Base-by-base conservation (phyloP, 2,797 vertebrate species). In the Sebastes jordani region DNA sequence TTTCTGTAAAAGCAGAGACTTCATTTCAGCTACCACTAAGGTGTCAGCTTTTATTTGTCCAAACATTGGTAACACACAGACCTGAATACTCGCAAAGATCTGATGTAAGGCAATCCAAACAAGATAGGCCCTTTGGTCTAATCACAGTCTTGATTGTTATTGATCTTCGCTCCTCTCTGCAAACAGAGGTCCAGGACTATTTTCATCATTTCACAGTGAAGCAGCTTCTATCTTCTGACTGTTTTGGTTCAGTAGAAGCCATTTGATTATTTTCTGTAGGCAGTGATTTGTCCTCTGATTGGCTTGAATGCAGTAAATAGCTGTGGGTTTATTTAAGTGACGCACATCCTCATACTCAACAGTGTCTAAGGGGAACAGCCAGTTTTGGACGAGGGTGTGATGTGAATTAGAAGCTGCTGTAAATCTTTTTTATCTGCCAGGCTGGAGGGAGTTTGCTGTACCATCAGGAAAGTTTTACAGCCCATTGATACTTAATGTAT, bases 111-210 rank as follows among this genome's bases (percentile, higher is more conserved):
- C 81, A 78, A 61, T 78, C n/a, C 78, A 80, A 83, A 82, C 74
- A 86, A 78, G 74, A 82, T 27, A 22, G 74, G 25, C 79, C 25
- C 29, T 64, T 77, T 80, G 34, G 23, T 87, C 69, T 73, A 78
- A 88, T 86, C 82, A 80, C 23, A 63, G 56, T 38, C 72, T 34
- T 76, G 83, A 86, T 86, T 85, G 67, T 71, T 91, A 87, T 87
- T 72, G 86, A 91, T 86, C 77, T 59, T 61, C 77, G 52, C 68
- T 85, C 38, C 74, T 56, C 60, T 84, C 74, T 61, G 66, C 76
- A 87, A 86, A 81, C 69, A 74, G 25, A 67, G 32, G 11, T 80
- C 76, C 55, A 58, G 38, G 52, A 76, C 70, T 62, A 78, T 71
- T 89, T 79, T 76, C 75, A 76, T 85, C 67, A 82, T 83, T 86